Evolutionary conservation across 2,888 invertebrate species (phyloP), one percentile per base, ranked within the genome.

Genomic region (Hemaris fuciformis): DNA sequence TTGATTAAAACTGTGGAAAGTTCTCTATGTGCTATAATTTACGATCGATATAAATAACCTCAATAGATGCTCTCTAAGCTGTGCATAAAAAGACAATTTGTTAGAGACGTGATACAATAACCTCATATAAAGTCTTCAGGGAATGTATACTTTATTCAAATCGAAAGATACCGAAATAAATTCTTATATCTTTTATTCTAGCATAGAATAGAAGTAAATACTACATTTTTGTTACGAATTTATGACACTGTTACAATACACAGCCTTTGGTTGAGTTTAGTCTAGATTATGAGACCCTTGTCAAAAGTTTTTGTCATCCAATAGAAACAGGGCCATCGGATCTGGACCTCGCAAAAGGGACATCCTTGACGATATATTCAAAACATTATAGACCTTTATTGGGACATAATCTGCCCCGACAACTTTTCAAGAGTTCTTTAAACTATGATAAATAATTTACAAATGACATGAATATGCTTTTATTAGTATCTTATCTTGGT

Each of bases 261-360:
- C 31, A 64, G 53, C 62, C 60, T 62, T 57, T 27, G 22, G 61
- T 8, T 42, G 58, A 43, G 61, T 62, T 63, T 60, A 61, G 61
- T 67, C 64, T 64, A 64, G 62, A 70, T 68, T 68, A 68, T 67
- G 59, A 64, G 64, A 63, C 68, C 70, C 71, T 66, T 65, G 69
- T 69, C 68, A 59, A 65, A 70, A 72, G 63, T 70, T 74, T 71
- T 71, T 71, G 71, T 65, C 25, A 59, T 59, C 56, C 3, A 18
- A 42, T 66, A 62, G 57, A 61, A 67, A 64, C 64, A 60, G 63
- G 66, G 68, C 64, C 67, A 72, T 71, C 5, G 43, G 31, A 43
- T 43, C 27, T 48, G n/a, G n/a, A 8, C 10, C n/a, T n/a, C 15
- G 8, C 53, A 48, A 60, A 60, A 43, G 20, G 41, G 25, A 41